phyloP scores from a whole-genome alignment of 2,888 invertebrate genomes.

The Adineta ricciae region DNA sequence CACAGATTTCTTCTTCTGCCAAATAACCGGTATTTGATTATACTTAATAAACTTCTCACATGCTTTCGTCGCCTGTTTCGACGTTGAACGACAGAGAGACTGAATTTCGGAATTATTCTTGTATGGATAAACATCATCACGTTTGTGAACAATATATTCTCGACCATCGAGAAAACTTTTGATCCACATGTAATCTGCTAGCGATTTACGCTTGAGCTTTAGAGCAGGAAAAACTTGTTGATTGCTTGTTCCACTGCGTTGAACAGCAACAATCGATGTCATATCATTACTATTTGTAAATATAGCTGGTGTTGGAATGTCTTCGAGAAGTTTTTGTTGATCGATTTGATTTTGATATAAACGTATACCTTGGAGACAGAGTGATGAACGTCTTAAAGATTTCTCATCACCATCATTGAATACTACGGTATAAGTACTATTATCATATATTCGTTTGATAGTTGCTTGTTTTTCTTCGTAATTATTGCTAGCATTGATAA shows the following conservation, averaged over 20 bases:
- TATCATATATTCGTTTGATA: constrained; percentile 84
- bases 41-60: neutral
- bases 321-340: neutral
- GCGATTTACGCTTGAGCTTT: neutral
- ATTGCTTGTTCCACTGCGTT: neutral
- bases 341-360: neutral
- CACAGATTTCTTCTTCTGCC: constrained; percentile 25
- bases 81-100: neutral
- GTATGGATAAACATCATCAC: neutral
- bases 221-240: neutral
- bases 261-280: constrained; percentile 8
- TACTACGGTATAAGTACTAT: constrained; percentile 91
- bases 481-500: neutral
- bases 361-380: constrained; percentile 72
- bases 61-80: neutral
- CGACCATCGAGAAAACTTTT: constrained; percentile 18
- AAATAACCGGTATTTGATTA: neutral
- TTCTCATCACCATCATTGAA: constrained; percentile 98
- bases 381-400: constrained; percentile 76
- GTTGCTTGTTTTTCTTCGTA: constrained; percentile 54
- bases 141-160: neutral
- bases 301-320: neutral
- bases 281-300: neutral
- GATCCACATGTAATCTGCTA: neutral
- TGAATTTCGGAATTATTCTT: neutral